Evolutionary conservation across 2,113 vertebrate genomes (phyloP).

Genomic region (Poeciliopsis occidentalis): DNA sequence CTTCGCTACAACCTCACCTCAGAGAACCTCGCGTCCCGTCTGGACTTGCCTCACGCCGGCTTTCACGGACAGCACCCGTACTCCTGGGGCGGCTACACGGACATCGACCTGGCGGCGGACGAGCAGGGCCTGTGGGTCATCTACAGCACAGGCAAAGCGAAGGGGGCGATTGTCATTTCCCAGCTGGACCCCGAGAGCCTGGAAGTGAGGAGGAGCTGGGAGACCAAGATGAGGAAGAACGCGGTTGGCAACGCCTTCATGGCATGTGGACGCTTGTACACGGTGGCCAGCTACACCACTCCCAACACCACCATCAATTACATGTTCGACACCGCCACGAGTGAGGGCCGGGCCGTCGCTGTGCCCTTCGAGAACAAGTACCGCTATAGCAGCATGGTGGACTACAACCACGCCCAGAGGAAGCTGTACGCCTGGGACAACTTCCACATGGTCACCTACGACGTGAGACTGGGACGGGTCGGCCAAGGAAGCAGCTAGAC

Average conservation of each 20-base stretch:
- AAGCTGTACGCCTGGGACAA: constrained; percentile 93
- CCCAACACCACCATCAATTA: constrained; percentile 86
- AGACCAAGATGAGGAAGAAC: constrained; percentile 89
- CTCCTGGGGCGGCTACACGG: constrained; percentile 93
- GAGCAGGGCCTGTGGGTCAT: constrained; percentile 90
- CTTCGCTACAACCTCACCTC: constrained; percentile 84
- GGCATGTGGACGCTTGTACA: constrained; percentile 90
- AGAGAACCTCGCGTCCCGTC: constrained; percentile 77
- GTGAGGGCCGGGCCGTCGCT: constrained; percentile 69
- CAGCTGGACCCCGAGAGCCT: constrained; percentile 85
- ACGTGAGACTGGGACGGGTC: constrained; percentile 77
- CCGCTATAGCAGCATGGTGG: constrained; percentile 92
- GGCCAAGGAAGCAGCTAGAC: constrained; percentile 45
- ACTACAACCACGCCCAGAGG: constrained; percentile 89
- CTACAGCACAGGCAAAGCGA: constrained; percentile 90
- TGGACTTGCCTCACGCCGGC: constrained; percentile 83
- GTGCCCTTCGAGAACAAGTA: constrained; percentile 88
- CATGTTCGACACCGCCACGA: constrained; percentile 79
- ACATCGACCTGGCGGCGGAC: constrained; percentile 90
- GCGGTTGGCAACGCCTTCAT: constrained; percentile 91
- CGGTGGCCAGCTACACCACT: constrained; percentile 86
- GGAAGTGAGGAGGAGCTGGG: constrained; percentile 85
- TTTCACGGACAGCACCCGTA: constrained; percentile 91
- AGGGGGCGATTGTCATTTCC: constrained; percentile 90
- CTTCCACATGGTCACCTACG: constrained; percentile 92